Percentiles rank a stretch among this genome's conserved stretches.
Evolutionary conservation across 37 sponge, comb jelly and placozoan species (phyloP).

Genomic region (Hexactinellida sp.): DNA sequence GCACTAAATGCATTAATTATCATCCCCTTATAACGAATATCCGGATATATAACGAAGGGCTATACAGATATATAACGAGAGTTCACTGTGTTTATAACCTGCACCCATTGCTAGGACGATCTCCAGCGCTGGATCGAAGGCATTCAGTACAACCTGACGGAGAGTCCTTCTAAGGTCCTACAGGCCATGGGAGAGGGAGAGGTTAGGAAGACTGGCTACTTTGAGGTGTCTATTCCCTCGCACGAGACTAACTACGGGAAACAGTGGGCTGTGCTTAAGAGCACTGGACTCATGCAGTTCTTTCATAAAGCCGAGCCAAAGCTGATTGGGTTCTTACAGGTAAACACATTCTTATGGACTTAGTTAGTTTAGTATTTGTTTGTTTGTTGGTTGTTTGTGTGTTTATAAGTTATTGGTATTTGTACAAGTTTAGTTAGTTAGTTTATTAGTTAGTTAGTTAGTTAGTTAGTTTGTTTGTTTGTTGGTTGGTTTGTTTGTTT

Average conservation of each 20-base stretch:
- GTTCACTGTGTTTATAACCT: not conserved
- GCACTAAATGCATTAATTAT: too few relatives aligned
- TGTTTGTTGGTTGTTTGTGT: not conserved
- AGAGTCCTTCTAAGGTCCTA: constrained; percentile 38
- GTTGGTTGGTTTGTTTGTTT: too few relatives aligned
- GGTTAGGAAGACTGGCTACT: constrained; percentile 30
- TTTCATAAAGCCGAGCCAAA: constrained; percentile 32
- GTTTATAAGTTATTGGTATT: too few relatives aligned
- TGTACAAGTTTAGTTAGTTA: too few relatives aligned
- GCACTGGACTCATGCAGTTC: constrained; percentile 45
- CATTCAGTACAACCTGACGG: constrained; percentile 22
- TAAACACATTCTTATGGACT: too few relatives aligned
- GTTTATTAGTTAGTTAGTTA: too few relatives aligned
- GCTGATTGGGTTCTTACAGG: constrained; percentile 1
- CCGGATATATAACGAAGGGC: not conserved
- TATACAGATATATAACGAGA: not conserved
- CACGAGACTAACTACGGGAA: constrained; percentile 34
- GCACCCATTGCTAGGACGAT: not conserved
- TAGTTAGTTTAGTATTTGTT: too few relatives aligned
- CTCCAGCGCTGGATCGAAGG: constrained; percentile 52
- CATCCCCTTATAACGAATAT: too few relatives aligned
- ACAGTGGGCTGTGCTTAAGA: constrained; percentile 46
- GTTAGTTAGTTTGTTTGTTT: too few relatives aligned
- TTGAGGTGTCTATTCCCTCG: not conserved
- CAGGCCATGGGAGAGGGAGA: constrained; percentile 34